Conservation (phyloP, 2,113 vertebrate species). For the Siniperca knerii region DNA sequence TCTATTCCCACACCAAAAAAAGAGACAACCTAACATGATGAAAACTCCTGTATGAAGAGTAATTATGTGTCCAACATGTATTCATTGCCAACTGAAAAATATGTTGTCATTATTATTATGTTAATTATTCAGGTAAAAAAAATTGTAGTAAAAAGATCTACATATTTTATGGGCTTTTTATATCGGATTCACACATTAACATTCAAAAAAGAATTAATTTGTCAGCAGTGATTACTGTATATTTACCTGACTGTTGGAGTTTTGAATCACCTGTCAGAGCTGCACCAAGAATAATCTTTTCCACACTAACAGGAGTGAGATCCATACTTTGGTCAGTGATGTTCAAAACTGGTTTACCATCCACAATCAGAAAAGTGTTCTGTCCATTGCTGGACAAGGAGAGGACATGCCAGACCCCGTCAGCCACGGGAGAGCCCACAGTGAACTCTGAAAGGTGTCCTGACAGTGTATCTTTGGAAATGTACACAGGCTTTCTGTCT, state of each 20-base stretch:
- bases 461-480: conserved; percentile 57
- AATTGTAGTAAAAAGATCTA: too few species aligned
- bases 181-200: background rate
- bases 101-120: background rate
- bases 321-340: conserved; percentile 58
- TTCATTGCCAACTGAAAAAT: background rate
- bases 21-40: background rate
- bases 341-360: conserved; percentile 70
- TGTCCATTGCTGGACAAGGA: conserved; percentile 57
- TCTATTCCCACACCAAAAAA: background rate
- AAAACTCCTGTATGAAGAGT: background rate
- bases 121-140: background rate
- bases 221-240: background rate
- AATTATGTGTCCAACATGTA: background rate
- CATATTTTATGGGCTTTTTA: too few species aligned
- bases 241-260: conserved; percentile 69
- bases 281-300: conserved; percentile 76
- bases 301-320: conserved; percentile 58
- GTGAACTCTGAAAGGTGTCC: conserved; percentile 65
- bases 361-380: conserved; percentile 67
- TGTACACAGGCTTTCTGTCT: conserved; percentile 69
- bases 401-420: conserved; percentile 81
- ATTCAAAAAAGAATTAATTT: background rate
- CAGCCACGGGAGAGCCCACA: conserved; percentile 65
- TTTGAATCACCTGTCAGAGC: conserved; percentile 28